Evolutionary conservation across 1,140 invertebrate genomes (phyloP).

Genomic region (Maconellicoccus hirsutus): DNA sequence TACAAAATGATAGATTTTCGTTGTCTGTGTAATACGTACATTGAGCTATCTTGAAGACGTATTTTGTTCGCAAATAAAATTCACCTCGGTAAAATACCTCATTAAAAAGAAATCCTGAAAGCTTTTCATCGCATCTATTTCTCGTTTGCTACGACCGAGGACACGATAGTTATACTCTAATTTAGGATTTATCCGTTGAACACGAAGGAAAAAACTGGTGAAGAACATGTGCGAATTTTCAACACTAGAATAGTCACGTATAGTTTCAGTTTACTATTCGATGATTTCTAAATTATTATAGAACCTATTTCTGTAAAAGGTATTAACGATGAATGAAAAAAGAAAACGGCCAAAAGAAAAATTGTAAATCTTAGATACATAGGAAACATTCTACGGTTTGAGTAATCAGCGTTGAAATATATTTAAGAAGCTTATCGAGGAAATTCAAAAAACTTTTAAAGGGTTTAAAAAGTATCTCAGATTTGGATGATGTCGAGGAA

Average conservation of each 20-base stretch:
- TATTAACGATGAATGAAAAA: background rate
- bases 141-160: no score
- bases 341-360: background rate
- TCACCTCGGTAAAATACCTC: no score
- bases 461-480: background rate
- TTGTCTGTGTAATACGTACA: no score
- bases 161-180: background rate
- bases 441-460: background rate
- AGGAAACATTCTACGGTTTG: background rate
- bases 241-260: background rate
- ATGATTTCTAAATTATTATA: background rate
- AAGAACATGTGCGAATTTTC: background rate
- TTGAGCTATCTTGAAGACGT: no score
- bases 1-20: no score
- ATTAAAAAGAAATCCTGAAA: no score
- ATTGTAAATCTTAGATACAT: background rate
- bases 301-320: background rate
- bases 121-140: no score
- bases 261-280: background rate
- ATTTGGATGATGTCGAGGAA: background rate
- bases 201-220: background rate
- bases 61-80: no score
- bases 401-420: background rate
- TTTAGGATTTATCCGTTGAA: background rate
- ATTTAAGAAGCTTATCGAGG: conserved; percentile 4